A percentile compares a stretch with the other conserved stretches of the same genome.
phyloP scores from a whole-genome alignment of 2,113 vertebrate species.

The Laticauda laticaudata region DNA sequence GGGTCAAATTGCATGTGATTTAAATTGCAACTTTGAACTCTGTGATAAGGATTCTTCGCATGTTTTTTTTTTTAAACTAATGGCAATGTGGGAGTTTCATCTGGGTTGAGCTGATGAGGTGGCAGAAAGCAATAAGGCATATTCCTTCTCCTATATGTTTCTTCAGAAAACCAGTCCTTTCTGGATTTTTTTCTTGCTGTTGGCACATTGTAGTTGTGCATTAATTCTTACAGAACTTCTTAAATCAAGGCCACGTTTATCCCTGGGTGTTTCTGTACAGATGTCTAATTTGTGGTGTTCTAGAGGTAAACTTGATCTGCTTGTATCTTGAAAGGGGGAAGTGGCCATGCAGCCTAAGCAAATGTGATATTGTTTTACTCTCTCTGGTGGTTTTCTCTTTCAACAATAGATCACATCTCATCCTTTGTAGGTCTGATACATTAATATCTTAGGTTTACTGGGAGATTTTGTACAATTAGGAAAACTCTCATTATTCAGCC shows the following conservation, averaged over 20 bases:
- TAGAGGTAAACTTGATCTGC: background rate
- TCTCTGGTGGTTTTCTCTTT: background rate
- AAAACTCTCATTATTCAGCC: background rate
- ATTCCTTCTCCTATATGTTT: background rate
- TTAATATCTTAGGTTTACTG: slow-evolving; percentile 9
- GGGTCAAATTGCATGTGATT: background rate
- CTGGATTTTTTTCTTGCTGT: background rate
- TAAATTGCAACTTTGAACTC: background rate
- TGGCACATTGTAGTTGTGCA: background rate
- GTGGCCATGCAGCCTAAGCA: background rate
- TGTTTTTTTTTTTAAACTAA: background rate
- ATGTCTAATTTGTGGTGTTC: background rate
- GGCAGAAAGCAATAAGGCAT: background rate
- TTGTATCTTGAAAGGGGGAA: background rate
- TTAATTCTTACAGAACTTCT: background rate
- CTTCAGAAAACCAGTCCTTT: background rate
- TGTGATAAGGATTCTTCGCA: background rate
- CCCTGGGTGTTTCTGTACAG: background rate
- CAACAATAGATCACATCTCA: background rate
- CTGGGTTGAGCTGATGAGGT: background rate
- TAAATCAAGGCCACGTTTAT: background rate
- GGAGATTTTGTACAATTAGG: slow-evolving; percentile 12
- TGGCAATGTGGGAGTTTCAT: background rate
- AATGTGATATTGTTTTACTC: background rate
- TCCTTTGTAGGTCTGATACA: background rate